Conservation (phyloP, 1,140 invertebrate genomes). For the Linepithema humile region DNA sequence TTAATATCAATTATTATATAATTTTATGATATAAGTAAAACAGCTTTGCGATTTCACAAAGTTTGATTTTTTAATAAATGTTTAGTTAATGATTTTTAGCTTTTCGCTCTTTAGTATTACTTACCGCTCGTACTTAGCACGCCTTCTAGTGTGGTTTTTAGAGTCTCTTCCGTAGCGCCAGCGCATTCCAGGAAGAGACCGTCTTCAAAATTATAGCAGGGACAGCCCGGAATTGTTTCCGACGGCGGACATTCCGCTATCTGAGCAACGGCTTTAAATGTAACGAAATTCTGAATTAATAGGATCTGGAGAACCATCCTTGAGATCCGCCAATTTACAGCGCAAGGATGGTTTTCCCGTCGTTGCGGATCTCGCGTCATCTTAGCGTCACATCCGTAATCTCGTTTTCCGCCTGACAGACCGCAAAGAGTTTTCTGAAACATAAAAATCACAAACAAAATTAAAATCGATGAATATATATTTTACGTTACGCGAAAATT, state of each 20-base stretch:
- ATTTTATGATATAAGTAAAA: too few species aligned
- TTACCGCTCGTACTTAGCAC: constrained; percentile 83
- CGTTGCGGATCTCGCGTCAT: constrained; percentile 73
- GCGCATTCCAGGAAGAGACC: constrained; percentile 95
- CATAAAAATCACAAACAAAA: constrained; percentile 3
- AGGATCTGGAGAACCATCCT: constrained; percentile 69
- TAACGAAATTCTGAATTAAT: constrained; percentile 62
- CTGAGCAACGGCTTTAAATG: constrained; percentile 60
- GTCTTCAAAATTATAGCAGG: constrained; percentile 96
- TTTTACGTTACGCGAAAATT: background rate
- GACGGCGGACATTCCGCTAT: constrained; percentile 80
- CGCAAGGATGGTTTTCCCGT: constrained; percentile 56
- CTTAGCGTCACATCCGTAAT: constrained; percentile 74
- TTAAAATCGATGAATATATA: background rate
- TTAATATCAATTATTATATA: too few species aligned
- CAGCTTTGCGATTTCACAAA: too few species aligned
- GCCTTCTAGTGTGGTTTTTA: constrained; percentile 84
- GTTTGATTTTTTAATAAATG: background rate
- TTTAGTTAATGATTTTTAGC: background rate
- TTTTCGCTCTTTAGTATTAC: background rate
- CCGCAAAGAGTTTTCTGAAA: constrained; percentile 65
- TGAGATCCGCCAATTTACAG: constrained; percentile 57
- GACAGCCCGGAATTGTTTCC: constrained; percentile 86
- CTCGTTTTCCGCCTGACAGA: constrained; percentile 2
- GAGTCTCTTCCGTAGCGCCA: constrained; percentile 87